phyloP scores from a whole-genome alignment of 92 coral and sea anemone genomes.

The Zoanthus sansibaricus region DNA sequence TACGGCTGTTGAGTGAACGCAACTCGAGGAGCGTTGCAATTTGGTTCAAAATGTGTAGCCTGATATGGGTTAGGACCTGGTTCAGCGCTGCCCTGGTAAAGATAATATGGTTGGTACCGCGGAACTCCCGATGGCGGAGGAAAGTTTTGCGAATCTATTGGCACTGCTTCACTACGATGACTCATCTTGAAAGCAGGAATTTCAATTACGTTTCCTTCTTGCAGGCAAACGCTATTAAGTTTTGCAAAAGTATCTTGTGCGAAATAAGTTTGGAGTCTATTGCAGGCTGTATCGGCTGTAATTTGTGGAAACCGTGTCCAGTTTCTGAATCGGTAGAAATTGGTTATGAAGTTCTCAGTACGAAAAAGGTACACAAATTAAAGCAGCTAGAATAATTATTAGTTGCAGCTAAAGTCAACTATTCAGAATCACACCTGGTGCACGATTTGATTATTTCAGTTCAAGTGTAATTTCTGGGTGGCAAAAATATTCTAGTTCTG shows the following conservation, averaged over 20 bases:
- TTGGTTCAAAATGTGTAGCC: slow-evolving; percentile 10
- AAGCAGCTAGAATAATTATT: background rate
- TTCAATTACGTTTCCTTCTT: background rate
- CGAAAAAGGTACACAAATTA: background rate
- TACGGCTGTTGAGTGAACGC: slow-evolving; percentile 36
- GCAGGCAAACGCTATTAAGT: background rate
- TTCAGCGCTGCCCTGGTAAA: slow-evolving; percentile 27
- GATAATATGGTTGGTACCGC: slow-evolving; percentile 24
- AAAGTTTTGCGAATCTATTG: background rate
- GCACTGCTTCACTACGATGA: slow-evolving; percentile 7
- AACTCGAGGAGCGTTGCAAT: background rate
- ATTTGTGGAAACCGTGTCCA: background rate
- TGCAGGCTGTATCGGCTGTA: background rate
- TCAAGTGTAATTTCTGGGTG: background rate
- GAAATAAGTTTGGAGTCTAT: background rate
- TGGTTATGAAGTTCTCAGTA: background rate
- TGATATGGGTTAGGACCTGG: slow-evolving; percentile 17
- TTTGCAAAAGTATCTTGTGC: background rate
- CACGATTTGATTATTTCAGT: background rate
- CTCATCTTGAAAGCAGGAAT: background rate
- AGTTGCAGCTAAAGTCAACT: background rate
- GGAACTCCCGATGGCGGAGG: slow-evolving; percentile 9
- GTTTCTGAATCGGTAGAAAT: background rate
- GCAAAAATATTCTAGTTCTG: too few relatives aligned
- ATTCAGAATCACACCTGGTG: background rate